These are phyloP conservation scores for Dryobates pubescens DNA, from an alignment of 2,797 vertebrate genomes.

Conservation along the genomic window DNA sequence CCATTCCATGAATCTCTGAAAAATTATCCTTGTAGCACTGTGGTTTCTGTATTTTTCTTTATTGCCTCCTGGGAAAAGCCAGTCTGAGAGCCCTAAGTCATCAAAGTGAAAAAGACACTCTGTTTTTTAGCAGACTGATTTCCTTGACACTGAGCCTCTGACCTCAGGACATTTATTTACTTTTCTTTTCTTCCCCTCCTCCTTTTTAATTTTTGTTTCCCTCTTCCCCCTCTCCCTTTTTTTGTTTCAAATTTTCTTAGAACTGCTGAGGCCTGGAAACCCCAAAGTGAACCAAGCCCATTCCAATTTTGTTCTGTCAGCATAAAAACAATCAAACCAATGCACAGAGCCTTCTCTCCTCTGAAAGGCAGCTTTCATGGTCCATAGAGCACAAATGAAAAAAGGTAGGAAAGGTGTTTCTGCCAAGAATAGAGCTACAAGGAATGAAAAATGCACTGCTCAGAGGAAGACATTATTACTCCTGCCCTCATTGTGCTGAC, in stretches of 20 bases:
- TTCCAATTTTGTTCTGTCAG: slow-evolving; percentile 69
- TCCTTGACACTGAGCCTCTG: neutral
- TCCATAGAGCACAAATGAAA: slow-evolving; percentile 73
- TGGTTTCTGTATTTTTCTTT: too few species aligned
- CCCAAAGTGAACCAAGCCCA: slow-evolving; percentile 43
- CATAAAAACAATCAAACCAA: slow-evolving; percentile 71
- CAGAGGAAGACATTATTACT: slow-evolving; percentile 48
- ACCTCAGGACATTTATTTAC: neutral
- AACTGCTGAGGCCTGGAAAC: slow-evolving; percentile 62
- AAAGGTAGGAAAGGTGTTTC: slow-evolving; percentile 63
- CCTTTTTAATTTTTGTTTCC: neutral
- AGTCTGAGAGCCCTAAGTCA: neutral
- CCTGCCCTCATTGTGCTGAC: slow-evolving; percentile 20
- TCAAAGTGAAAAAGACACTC: neutral
- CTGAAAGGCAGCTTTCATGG: slow-evolving; percentile 71
- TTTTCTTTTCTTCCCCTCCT: too few species aligned
- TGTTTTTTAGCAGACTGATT: neutral
- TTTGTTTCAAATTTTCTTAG: neutral
- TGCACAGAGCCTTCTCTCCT: slow-evolving; percentile 51
- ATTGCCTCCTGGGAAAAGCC: neutral
- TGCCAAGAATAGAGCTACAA: slow-evolving; percentile 64
- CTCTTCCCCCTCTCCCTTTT: rapidly evolving
- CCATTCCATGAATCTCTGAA: too few species aligned
- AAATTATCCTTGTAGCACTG: neutral
- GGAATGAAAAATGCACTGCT: slow-evolving; percentile 48